A percentile compares a stretch with the other conserved stretches of the same genome.
These are phyloP conservation scores for Heterotis niloticus DNA, from an alignment of 2,113 vertebrate genomes.

Conservation along the genomic window DNA sequence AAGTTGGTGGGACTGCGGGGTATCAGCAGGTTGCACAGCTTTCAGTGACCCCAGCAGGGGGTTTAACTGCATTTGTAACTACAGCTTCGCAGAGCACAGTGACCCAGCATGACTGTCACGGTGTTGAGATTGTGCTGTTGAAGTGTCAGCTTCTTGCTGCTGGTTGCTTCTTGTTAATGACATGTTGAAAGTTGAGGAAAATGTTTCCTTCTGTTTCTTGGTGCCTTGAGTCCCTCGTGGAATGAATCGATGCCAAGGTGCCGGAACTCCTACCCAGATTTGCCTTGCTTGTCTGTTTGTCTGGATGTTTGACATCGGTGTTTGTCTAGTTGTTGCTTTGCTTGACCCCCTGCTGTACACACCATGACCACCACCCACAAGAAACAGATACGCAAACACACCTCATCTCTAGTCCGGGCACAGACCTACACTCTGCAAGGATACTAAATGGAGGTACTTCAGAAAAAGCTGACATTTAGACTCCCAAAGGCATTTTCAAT, in stretches of 20 bases:
- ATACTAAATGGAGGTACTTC: constrained; percentile 42
- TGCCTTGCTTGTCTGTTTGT: neutral
- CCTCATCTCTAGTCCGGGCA: constrained; percentile 37
- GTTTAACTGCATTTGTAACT: neutral
- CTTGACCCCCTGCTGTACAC: too few species aligned
- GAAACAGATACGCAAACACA: constrained; percentile 16
- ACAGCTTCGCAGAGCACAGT: neutral
- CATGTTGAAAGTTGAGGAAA: neutral
- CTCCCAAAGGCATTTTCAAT: constrained; percentile 39
- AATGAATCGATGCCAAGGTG: neutral
- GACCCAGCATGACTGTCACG: neutral
- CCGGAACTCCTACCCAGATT: neutral
- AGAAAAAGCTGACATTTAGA: constrained; percentile 41
- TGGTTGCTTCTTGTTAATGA: neutral
- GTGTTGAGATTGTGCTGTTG: neutral
- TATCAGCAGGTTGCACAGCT: neutral
- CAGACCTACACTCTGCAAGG: constrained; percentile 40
- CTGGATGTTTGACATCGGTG: neutral
- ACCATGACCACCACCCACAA: neutral
- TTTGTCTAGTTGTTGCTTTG: neutral
- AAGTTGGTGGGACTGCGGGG: neutral
- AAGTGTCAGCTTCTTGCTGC: neutral
- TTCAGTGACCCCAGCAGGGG: neutral
- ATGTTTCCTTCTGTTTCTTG: neutral
- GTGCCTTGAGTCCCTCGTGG: neutral